Evolutionary conservation across 2,888 invertebrate genomes (phyloP).

Genomic region (Apodemia mormo): DNA sequence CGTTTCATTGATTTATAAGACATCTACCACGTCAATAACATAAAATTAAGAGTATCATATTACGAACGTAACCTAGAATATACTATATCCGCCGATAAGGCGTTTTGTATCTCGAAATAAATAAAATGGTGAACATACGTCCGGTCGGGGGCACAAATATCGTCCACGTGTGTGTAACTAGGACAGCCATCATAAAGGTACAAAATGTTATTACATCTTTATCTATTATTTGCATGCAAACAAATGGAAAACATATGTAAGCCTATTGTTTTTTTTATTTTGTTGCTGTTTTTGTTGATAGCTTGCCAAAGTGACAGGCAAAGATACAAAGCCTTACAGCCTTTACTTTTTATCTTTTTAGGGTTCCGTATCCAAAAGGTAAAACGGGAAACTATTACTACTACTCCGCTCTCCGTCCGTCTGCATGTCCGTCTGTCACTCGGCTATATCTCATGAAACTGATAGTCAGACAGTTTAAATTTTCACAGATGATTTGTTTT

Average conservation of each 20-base stretch:
- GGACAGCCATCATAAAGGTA: constrained; percentile 16
- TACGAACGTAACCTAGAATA: constrained; percentile 28
- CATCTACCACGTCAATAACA: no score
- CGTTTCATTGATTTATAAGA: no score
- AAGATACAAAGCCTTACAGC: no score
- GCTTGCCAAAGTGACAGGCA: neutral
- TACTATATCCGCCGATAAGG: constrained; percentile 73
- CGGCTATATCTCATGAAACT: no score
- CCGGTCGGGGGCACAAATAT: constrained; percentile 63
- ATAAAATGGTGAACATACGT: constrained; percentile 79
- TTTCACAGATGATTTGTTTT: no score
- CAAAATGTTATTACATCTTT: constrained; percentile 18
- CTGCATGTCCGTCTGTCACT: no score
- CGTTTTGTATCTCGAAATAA: constrained; percentile 79
- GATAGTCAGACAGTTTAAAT: no score
- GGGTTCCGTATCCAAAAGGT: no score
- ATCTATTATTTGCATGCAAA: constrained; percentile 25
- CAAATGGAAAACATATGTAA: neutral
- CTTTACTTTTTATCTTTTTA: no score
- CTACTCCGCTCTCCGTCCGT: no score
- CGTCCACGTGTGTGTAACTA: constrained; percentile 44
- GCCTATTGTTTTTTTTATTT: neutral
- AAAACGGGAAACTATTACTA: no score
- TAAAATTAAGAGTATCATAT: constrained; percentile 14
- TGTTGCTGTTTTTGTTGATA: neutral